Evolutionary conservation across 2,888 invertebrate species (phyloP), one percentile per base, ranked within the genome.

Genomic region (Barypeithes pellucidus): DNA sequence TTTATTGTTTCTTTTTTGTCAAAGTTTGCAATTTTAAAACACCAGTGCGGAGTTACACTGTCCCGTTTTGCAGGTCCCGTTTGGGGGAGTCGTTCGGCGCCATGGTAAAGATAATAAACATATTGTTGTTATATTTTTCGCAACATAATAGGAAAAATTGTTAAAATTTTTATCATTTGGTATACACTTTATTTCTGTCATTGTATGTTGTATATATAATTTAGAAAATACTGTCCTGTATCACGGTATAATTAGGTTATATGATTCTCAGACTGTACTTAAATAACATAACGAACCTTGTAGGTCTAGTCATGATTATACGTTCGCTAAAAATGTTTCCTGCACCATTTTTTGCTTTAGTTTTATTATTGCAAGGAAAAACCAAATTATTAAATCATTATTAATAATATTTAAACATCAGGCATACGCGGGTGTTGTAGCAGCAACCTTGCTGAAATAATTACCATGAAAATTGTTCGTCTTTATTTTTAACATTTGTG

Each of bases 401-500:
- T 24, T 24, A 4, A 24, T 24, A 29, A 8, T 52, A 52, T 52
- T 29, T 29, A 52, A 52, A 29, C 11, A 1, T 3, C 52, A 14
- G 52, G 29, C 14, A 29, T 29, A 1, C 20, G 67, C 67, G 33
- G 67, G 24, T 57, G 67, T 43, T 47, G 29, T 47, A 60, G 67
- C 60, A 60, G 67, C 60, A 47, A 67, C 67, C 67, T 67, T 60
- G 67, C 45, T 39, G n/a, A 14, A 7, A 67, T 59, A 67, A 67
- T 60, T 67, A 67, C 41, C 67, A 67, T 43, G 57, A 22, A 67
- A 57, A 67, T 67, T 57, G 67, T 57, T 57, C 67, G 67, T 67
- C 67, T 67, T 67, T 67, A 67, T 57, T 52, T 66, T 66, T 66
- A 54, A 57, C 45, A 67, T 67, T 67, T 43, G 43, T 67, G 67